phyloP scores from a whole-genome alignment of 2,797 vertebrate genomes.

The Todus mexicanus region DNA sequence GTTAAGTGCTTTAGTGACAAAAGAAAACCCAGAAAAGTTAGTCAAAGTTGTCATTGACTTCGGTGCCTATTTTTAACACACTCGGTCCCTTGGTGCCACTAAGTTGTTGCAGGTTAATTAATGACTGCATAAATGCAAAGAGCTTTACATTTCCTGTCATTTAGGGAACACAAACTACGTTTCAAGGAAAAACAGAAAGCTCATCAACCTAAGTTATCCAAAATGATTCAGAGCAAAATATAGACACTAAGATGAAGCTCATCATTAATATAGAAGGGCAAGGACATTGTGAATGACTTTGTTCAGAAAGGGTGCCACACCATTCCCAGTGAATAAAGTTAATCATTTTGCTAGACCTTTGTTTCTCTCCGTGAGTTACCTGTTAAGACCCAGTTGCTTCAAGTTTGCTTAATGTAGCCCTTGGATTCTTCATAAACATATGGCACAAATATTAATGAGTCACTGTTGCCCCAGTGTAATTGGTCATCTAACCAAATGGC shows the following conservation, averaged over 20 bases:
- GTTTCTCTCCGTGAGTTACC: constrained; percentile 17
- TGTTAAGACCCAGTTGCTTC: constrained; percentile 39
- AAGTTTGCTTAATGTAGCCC: constrained; percentile 37
- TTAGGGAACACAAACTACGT: neutral
- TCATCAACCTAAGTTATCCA: constrained; percentile 27
- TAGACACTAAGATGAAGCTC: neutral
- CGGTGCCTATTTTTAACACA: constrained; percentile 33
- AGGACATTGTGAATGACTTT: constrained; percentile 27
- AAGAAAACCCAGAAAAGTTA: neutral
- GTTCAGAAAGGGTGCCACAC: neutral
- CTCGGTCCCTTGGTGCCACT: constrained; percentile 14
- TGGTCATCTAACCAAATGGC: constrained; percentile 66
- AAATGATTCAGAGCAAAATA: constrained; percentile 16
- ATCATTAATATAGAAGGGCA: neutral
- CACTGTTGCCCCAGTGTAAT: constrained; percentile 37
- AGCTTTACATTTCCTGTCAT: constrained; percentile 40
- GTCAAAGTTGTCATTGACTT: constrained; percentile 35
- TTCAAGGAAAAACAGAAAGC: constrained; percentile 30
- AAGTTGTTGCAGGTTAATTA: constrained; percentile 45
- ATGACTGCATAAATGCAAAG: constrained; percentile 35
- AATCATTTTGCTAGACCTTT: constrained; percentile 17
- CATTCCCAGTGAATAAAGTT: neutral
- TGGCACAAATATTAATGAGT: constrained; percentile 63
- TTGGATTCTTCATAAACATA: constrained; percentile 63
- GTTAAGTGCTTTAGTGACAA: constrained; percentile 33